Percentiles rank a stretch among this genome's conserved stretches.
Evolutionary conservation across 2,888 invertebrate species (phyloP).

Genomic region (Acronicta leporina): DNA sequence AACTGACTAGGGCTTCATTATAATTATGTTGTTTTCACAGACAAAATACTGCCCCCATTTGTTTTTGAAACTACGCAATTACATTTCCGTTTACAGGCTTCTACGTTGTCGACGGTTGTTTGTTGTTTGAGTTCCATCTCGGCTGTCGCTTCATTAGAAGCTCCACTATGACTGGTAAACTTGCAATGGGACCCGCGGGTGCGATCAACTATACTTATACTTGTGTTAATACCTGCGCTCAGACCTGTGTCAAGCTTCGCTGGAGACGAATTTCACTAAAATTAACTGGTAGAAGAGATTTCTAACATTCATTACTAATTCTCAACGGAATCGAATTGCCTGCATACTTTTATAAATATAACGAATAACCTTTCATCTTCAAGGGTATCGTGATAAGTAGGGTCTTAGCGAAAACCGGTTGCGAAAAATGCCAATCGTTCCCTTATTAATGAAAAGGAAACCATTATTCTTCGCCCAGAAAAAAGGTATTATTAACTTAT

Average conservation of each 20-base stretch:
- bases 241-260: conserved; percentile 72
- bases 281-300: conserved; percentile 69
- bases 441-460: conserved; percentile 66
- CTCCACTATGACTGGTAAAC: conserved; percentile 65
- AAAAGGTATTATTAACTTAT: conserved; percentile 72
- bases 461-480: conserved; percentile 62
- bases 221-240: conserved; percentile 71
- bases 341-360: conserved; percentile 40
- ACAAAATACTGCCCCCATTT: conserved; percentile 9
- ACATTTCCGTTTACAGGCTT: conserved; percentile 42
- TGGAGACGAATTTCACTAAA: conserved; percentile 70
- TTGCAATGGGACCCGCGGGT: conserved; percentile 75
- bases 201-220: conserved; percentile 78
- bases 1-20: background rate
- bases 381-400: conserved; percentile 44
- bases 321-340: conserved; percentile 29
- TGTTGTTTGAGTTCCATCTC: conserved; percentile 40
- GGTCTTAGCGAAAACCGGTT: conserved; percentile 34
- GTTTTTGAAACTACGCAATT: conserved; percentile 32
- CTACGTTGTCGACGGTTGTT: conserved; percentile 15
- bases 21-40: conserved; percentile 5
- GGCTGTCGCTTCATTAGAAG: conserved; percentile 59
- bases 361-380: conserved; percentile 46
- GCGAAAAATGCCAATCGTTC: conserved; percentile 53
- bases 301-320: conserved; percentile 54